Evolutionary conservation across 1,140 invertebrate species (phyloP), one percentile per base, ranked within the genome.

Genomic region (Whitmania pigra): DNA sequence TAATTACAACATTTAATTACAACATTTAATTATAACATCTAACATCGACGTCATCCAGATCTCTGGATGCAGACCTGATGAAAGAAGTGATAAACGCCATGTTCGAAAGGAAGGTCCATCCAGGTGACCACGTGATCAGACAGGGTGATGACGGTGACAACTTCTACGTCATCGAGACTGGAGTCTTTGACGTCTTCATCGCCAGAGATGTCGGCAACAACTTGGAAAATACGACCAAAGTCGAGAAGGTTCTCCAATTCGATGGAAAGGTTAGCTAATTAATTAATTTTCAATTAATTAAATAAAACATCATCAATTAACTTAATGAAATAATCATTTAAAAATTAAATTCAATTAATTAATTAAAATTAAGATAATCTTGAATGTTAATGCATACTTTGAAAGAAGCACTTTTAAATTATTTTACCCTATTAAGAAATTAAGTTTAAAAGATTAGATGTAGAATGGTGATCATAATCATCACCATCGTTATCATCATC

Each of bases 131-230:
- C 80, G 91, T 97, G 75, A 97, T 97, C 80, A 88, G 90, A 78
- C 94, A 97, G 82, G 93, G 93, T 49, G 93, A 97, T 82, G 94
- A 97, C 83, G 94, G 94, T 69, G 94, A 97, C 83, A 94, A 96
- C 84, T 97, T 97, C 83, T 97, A 97, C 85, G 92, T 97, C 76
- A 95, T 97, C 80, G 91, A 95, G 72, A 78, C 76, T 77, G 93
- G 93, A 63, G 86, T 88, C 71, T 95, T 90, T 82, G 88, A 93
- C 78, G 91, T 92, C 31, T 49, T 70, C 36, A 88, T 87, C 78
- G 90, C 93, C 27, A 87, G 86, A 77, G 57, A 63, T 25, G 57
- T 63, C 2, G 22, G 57, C 20, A 6, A 3, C 20, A 63, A 31
- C 57, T 4, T 22, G 11, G 29, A 63, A 22, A 31, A 63, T 13